Percentiles rank a stretch among this genome's conserved stretches.
Evolutionary conservation across 2,113 vertebrate genomes (phyloP).

Genomic region (Sorex fumeus): DNA sequence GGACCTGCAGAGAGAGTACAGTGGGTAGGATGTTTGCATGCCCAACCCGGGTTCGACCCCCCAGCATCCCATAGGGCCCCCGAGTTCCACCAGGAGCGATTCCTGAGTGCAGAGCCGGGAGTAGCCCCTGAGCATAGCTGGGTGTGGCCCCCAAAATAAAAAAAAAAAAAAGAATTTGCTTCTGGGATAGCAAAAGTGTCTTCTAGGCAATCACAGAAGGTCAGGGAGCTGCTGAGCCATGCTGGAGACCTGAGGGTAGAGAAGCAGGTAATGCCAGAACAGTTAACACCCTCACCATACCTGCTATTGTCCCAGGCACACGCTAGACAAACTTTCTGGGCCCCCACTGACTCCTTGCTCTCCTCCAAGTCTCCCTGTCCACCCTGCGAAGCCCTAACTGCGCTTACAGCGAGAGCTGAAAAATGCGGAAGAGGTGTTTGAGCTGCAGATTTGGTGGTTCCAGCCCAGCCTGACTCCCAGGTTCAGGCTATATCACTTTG

Average conservation of each 20-base stretch:
- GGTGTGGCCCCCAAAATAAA: no score
- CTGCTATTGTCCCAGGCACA: not conserved
- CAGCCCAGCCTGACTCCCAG: not conserved
- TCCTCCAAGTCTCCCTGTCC: not conserved
- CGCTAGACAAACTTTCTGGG: not conserved
- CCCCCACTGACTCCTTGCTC: not conserved
- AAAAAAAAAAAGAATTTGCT: no score
- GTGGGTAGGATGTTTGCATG: no score
- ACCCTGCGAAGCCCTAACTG: not conserved
- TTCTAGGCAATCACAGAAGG: no score
- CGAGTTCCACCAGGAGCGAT: no score
- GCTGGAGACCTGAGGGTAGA: not conserved
- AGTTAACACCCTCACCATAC: rapidly evolving
- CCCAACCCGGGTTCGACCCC: no score
- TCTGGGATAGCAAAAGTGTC: no score
- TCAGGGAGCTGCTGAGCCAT: not conserved
- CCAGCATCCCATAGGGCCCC: no score
- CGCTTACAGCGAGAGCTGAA: not conserved
- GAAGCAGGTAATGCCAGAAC: not conserved
- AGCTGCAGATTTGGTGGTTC: not conserved
- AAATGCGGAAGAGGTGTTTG: not conserved
- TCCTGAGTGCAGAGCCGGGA: no score
- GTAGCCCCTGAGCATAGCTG: no score
- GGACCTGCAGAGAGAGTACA: no score
- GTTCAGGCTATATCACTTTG: not conserved